Evolutionary conservation across 37 sponge, comb jelly and placozoan genomes (phyloP).

Genomic region (Dysidea cf. avara): DNA sequence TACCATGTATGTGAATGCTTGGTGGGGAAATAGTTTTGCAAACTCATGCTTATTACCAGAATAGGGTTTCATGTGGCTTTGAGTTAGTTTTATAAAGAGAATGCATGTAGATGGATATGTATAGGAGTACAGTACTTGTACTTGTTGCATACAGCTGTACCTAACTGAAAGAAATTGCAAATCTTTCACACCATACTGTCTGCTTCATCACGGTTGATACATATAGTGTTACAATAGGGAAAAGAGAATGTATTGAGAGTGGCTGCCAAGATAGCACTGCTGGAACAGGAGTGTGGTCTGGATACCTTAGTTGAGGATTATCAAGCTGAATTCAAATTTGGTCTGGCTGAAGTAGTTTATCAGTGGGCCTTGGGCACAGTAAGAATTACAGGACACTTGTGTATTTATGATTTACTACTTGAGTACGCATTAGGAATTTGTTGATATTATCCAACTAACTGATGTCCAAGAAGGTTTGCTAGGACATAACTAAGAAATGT

Average conservation of each 20-base stretch:
- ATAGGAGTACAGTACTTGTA: too few species aligned
- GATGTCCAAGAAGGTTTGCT: constrained; percentile 89
- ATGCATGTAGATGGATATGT: background rate
- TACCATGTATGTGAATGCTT: background rate
- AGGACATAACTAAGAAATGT: background rate
- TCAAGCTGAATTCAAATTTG: constrained; percentile 80
- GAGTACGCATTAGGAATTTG: constrained; percentile 84
- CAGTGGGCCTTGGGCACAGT: constrained; percentile 94
- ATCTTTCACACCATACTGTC: background rate
- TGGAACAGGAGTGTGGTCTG: constrained; percentile 66
- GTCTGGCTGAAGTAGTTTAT: constrained; percentile 94
- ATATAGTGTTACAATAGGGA: constrained; percentile 44
- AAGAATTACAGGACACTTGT: background rate
- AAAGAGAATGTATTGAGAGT: constrained; percentile 60
- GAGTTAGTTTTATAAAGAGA: background rate
- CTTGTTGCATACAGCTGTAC: too few species aligned
- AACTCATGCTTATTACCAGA: background rate
- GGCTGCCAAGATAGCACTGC: constrained; percentile 63
- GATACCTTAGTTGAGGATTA: constrained; percentile 68
- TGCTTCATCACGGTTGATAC: background rate
- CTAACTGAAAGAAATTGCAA: too few species aligned
- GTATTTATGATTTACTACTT: constrained; percentile 3
- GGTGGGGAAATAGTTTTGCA: background rate
- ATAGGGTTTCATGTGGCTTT: background rate
- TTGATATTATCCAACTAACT: constrained; percentile 82